phyloP scores from a whole-genome alignment of 2,113 vertebrate species.

The Amia ocellicauda region DNA sequence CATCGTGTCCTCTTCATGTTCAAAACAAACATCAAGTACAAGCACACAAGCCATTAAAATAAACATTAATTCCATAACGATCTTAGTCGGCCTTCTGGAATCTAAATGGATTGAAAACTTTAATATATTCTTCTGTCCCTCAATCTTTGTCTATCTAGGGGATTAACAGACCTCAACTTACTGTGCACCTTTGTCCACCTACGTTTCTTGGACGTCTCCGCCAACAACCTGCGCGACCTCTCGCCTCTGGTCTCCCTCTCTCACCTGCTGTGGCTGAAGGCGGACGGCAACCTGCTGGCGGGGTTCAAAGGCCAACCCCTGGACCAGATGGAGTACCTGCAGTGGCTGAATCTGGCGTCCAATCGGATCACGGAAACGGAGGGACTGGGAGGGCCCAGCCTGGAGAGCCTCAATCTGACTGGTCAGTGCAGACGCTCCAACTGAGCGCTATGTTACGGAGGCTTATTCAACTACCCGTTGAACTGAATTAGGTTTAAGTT shows the following conservation, averaged over 20 bases:
- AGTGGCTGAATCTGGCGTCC: conserved; percentile 77
- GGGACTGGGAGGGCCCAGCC: conserved; percentile 71
- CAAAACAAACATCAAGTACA: no score
- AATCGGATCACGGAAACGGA: conserved; percentile 70
- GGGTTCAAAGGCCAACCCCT: conserved; percentile 59
- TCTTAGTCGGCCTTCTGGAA: no score
- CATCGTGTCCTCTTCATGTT: no score
- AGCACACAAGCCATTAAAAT: no score
- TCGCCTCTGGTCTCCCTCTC: conserved; percentile 72
- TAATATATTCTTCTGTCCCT: no score
- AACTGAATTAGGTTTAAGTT: no score
- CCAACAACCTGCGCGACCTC: conserved; percentile 78
- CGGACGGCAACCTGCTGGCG: conserved; percentile 71
- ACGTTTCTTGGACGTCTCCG: conserved; percentile 84
- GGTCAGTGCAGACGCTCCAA: no score
- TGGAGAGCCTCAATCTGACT: conserved; percentile 77
- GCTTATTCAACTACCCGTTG: no score
- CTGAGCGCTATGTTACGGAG: neutral
- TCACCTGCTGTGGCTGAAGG: conserved; percentile 87
- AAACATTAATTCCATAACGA: no score
- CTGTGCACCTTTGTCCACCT: conserved; percentile 77
- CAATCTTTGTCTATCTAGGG: conserved; percentile 56
- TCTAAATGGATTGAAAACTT: no score
- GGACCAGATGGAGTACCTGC: conserved; percentile 74
- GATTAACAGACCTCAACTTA: conserved; percentile 72